Evolutionary conservation across 2,113 vertebrate genomes (phyloP).

Genomic region (Excalfactoria chinensis): DNA sequence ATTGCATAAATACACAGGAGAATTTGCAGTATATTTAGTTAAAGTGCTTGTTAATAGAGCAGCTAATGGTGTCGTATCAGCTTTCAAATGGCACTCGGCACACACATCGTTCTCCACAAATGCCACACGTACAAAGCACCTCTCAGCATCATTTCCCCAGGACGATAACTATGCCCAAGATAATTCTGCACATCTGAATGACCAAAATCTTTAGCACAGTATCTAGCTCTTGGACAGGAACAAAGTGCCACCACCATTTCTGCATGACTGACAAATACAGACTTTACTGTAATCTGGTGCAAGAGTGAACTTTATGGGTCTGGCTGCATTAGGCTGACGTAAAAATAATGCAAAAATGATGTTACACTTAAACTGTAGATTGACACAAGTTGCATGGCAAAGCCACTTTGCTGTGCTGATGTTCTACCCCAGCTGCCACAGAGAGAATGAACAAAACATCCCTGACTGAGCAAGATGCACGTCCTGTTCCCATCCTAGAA

Average conservation of each 20-base stretch:
- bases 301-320: slow-evolving; percentile 18
- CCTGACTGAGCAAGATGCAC: neutral
- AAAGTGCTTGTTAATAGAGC: neutral
- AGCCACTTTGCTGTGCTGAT: neutral
- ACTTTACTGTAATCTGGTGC: neutral
- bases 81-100: neutral
- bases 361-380: neutral
- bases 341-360: neutral
- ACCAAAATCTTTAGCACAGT: neutral
- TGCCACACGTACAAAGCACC: neutral
- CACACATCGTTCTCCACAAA: neutral
- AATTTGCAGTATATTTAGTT: neutral
- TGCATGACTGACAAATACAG: neutral
- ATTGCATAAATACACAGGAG: neutral
- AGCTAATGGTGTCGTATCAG: neutral
- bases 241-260: neutral
- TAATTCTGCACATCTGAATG: neutral
- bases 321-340: neutral
- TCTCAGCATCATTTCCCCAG: neutral
- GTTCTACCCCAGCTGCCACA: neutral
- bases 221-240: neutral
- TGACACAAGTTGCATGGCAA: neutral
- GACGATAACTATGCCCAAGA: neutral
- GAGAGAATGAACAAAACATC: neutral
- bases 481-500: neutral